Percentiles rank a stretch among this genome's conserved stretches.
Conservation (phyloP, 2,888 invertebrate species). For the Heliconius erato region DNA sequence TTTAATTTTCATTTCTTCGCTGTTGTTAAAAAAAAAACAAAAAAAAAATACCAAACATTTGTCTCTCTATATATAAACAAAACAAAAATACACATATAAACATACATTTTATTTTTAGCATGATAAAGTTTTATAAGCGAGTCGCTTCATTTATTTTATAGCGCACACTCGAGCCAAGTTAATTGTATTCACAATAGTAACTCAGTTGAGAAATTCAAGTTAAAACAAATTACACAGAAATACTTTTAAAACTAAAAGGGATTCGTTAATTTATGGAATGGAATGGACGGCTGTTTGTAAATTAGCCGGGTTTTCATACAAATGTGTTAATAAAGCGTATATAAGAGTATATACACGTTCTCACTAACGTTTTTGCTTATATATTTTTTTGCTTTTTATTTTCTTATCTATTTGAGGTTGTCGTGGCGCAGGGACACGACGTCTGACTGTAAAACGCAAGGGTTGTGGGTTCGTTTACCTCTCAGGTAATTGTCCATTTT, state of each 20-base stretch:
- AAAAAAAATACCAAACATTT: too few species aligned
- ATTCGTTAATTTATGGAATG: conserved; percentile 40
- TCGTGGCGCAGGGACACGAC: too few species aligned
- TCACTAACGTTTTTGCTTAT: neutral
- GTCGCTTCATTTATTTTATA: conserved; percentile 20
- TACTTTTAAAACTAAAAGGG: conserved; percentile 50
- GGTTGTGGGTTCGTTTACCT: too few species aligned
- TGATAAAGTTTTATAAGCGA: neutral
- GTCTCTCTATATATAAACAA: neutral
- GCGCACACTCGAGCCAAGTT: conserved; percentile 14
- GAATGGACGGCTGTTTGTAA: conserved; percentile 40
- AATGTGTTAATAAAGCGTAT: neutral
- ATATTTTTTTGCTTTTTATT: neutral
- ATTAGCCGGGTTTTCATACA: conserved; percentile 35
- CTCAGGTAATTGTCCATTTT: too few species aligned
- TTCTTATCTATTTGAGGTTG: neutral
- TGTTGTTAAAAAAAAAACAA: too few species aligned
- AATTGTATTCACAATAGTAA: conserved; percentile 25
- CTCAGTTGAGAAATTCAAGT: conserved; percentile 33
- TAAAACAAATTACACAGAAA: conserved; percentile 41
- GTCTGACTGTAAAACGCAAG: too few species aligned
- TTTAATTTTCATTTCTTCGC: too few species aligned
- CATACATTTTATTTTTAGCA: neutral
- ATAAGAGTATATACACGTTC: neutral
- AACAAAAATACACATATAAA: neutral